phyloP scores from a whole-genome alignment of 2,113 vertebrate species.

The Psilopsiagon aurifrons region DNA sequence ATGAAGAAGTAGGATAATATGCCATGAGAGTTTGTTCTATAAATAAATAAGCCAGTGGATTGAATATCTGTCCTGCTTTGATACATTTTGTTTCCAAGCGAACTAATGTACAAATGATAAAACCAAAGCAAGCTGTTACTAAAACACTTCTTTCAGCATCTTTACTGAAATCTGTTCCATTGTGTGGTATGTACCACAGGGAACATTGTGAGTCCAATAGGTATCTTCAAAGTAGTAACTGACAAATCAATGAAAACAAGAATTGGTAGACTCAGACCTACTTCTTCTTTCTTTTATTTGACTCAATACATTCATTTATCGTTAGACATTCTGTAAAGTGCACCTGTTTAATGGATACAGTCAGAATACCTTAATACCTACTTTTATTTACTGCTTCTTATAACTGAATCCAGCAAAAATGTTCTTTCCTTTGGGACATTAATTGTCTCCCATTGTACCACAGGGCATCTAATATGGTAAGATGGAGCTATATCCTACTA shows the following conservation, averaged over 20 bases:
- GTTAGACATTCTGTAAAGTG: not conserved
- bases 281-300: not conserved
- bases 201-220: not conserved
- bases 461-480: not conserved
- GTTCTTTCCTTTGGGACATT: not conserved
- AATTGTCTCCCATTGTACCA: not conserved
- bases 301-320: not conserved
- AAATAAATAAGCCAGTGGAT: not conserved
- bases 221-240: not conserved
- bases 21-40: not conserved
- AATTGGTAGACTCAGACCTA: not conserved
- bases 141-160: not conserved
- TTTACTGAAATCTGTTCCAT: not conserved
- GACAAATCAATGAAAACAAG: not conserved
- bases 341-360: not conserved
- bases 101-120: not conserved
- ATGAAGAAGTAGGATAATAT: not conserved
- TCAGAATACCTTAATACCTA: not conserved
- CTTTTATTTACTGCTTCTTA: not conserved
- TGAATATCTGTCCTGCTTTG: not conserved
- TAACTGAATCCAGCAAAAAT: not conserved
- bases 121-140: not conserved
- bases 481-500: not conserved
- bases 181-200: not conserved
- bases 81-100: not conserved